Evolutionary conservation across 2,888 invertebrate species (phyloP).

Genomic region (Anticlea derivata): DNA sequence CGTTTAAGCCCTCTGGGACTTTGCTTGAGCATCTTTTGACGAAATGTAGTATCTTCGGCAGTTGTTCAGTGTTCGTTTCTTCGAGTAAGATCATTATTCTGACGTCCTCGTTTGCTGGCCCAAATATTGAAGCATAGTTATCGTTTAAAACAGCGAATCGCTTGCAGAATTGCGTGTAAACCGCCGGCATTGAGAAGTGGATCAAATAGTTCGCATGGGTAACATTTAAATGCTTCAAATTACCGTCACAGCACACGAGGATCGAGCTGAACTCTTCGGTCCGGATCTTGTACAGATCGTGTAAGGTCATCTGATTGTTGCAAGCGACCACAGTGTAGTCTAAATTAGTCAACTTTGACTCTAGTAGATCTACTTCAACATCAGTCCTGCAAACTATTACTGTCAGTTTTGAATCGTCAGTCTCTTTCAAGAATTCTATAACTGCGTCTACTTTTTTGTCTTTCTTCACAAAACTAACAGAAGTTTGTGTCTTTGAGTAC

Average conservation of each 20-base stretch:
- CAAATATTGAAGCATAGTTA: slow-evolving; percentile 79
- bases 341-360: slow-evolving; percentile 45
- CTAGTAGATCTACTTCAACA: slow-evolving; percentile 79
- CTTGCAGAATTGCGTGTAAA: slow-evolving; percentile 79
- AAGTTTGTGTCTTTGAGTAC: slow-evolving; percentile 83
- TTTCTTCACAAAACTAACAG: slow-evolving; percentile 61
- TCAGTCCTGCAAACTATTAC: slow-evolving; percentile 85
- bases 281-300: slow-evolving; percentile 56
- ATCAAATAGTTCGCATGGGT: slow-evolving; percentile 87
- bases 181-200: slow-evolving; percentile 84
- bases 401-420: slow-evolving; percentile 74
- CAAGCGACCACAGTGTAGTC: slow-evolving; percentile 57
- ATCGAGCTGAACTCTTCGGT: slow-evolving; percentile 49
- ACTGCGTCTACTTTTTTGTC: slow-evolving; percentile 70
- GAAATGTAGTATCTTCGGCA: slow-evolving; percentile 85
- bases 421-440: slow-evolving; percentile 74
- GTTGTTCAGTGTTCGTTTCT: slow-evolving; percentile 82
- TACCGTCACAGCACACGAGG: slow-evolving; percentile 88
- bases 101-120: slow-evolving; percentile 45
- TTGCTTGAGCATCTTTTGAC: slow-evolving; percentile 75
- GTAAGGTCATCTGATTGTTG: slow-evolving; percentile 64
- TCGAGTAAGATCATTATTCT: slow-evolving; percentile 84
- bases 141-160: slow-evolving; percentile 87
- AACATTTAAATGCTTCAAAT: slow-evolving; percentile 85
- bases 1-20: slow-evolving; percentile 59